phyloP scores from a whole-genome alignment of 2,113 vertebrate species.

The Nothocercus julius region DNA sequence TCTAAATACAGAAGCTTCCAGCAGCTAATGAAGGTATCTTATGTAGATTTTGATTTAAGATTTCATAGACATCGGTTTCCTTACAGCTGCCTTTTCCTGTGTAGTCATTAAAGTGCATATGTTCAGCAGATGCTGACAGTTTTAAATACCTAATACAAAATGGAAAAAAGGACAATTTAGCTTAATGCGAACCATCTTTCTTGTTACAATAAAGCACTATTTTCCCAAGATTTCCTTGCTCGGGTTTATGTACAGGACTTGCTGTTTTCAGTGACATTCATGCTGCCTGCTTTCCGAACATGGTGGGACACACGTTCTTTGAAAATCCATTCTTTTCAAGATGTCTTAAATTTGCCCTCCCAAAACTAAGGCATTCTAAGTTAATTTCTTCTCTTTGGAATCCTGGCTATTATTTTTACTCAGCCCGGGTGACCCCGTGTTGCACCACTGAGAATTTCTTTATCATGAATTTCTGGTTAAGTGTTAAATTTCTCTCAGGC shows the following conservation, averaged over 20 bases:
- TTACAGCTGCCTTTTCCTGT: background rate
- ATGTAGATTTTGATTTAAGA: background rate
- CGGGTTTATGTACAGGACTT: background rate
- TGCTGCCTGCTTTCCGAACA: background rate
- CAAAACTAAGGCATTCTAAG: background rate
- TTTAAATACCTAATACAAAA: background rate
- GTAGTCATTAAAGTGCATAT: background rate
- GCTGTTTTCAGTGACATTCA: background rate
- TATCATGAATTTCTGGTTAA: background rate
- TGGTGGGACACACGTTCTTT: background rate
- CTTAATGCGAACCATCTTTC: background rate
- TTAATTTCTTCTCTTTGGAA: background rate
- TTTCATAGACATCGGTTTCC: background rate
- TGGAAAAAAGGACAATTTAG: background rate
- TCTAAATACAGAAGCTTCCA: background rate
- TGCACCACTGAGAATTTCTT: background rate
- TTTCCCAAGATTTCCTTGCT: background rate
- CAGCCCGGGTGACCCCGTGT: background rate
- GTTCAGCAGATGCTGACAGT: background rate
- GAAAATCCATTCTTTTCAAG: background rate
- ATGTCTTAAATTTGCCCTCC: background rate
- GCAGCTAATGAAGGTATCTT: background rate
- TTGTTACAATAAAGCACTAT: background rate
- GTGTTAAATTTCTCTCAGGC: background rate
- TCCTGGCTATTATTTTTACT: background rate